phyloP scores from a whole-genome alignment of 2,113 vertebrate species.

The Tenrec ecaudatus region DNA sequence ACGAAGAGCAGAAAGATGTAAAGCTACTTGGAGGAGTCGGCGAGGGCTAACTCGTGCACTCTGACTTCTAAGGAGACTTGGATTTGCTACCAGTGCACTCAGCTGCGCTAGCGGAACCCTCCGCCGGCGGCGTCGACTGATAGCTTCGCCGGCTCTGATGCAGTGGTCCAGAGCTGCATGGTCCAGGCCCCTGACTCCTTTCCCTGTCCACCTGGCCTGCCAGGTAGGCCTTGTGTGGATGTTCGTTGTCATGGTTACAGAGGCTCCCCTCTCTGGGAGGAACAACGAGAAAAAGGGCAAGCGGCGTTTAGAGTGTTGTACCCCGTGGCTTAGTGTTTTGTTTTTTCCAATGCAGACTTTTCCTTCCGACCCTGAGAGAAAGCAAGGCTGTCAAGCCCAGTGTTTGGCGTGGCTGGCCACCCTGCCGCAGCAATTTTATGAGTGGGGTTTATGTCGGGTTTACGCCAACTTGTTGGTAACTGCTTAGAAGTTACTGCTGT shows the following conservation, averaged over 20 bases:
- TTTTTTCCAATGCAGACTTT: slow-evolving; percentile 11
- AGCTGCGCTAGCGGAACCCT: neutral
- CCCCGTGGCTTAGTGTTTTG: neutral
- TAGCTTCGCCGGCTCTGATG: neutral
- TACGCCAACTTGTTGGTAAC: neutral
- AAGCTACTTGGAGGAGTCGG: slow-evolving; percentile 4
- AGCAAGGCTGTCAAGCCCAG: neutral
- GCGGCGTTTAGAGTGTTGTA: neutral
- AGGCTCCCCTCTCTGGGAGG: neutral
- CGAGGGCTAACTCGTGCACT: neutral
- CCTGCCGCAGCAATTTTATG: neutral
- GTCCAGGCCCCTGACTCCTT: neutral
- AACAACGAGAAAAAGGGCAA: neutral
- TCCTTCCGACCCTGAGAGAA: neutral
- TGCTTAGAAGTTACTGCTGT: neutral
- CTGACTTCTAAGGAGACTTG: slow-evolving; percentile 7
- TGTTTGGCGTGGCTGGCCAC: neutral
- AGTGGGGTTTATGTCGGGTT: neutral
- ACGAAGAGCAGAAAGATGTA: slow-evolving; percentile 24
- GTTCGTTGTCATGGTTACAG: neutral
- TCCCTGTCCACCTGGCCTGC: neutral
- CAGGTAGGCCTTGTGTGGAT: neutral
- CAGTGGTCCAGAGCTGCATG: neutral
- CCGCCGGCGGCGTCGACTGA: neutral
- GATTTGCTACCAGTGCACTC: neutral